phyloP scores from a whole-genome alignment of 2,888 invertebrate species.

The Standfussiana lucernea region DNA sequence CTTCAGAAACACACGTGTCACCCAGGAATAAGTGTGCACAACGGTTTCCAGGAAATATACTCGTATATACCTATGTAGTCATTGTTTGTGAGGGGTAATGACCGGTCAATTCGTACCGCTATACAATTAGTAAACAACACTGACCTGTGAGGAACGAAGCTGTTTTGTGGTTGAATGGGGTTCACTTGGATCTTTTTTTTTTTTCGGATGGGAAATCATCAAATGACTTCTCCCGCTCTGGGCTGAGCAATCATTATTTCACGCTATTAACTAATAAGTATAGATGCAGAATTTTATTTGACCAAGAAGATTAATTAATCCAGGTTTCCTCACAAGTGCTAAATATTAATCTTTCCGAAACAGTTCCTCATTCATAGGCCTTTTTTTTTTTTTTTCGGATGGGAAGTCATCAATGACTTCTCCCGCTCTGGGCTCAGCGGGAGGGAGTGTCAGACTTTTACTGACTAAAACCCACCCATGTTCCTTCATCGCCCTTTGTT shows the following conservation, averaged over 20 bases:
- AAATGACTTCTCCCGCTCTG: no score
- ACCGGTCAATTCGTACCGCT: slow-evolving; percentile 26
- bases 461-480: no score
- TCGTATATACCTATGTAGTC: no score
- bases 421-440: no score
- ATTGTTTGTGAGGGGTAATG: slow-evolving; percentile 37
- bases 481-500: no score
- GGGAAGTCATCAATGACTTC: no score
- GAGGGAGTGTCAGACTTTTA: no score
- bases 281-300: background rate
- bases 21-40: background rate
- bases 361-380: slow-evolving; percentile 6
- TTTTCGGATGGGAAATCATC: no score
- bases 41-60: slow-evolving; percentile 17
- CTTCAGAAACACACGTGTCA: background rate
- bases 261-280: no score
- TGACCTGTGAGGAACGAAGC: slow-evolving; percentile 37
- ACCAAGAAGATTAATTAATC: background rate
- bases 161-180: background rate
- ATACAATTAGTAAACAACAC: slow-evolving; percentile 35
- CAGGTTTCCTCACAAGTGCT: background rate
- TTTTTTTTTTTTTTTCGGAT: no score
- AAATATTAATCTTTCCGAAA: background rate
- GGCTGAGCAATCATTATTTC: no score
- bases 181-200: no score